These are phyloP conservation scores for Endomychus coccineus DNA, from an alignment of 2,888 invertebrate genomes.

Conservation along the genomic window DNA sequence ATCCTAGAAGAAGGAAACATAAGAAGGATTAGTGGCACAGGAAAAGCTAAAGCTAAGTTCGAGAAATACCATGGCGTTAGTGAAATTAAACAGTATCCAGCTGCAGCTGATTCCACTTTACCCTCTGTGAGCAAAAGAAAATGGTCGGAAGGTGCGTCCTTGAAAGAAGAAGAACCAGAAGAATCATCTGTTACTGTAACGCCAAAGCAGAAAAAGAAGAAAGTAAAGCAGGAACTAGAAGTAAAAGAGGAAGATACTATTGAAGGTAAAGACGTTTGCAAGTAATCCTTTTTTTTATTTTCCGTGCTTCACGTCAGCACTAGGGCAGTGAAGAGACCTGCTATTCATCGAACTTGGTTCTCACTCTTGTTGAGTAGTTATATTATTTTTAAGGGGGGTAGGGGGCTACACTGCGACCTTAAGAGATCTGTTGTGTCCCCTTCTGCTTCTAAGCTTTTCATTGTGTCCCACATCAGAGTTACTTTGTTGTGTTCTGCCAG, in stretches of 20 bases:
- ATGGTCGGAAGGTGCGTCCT: background rate
- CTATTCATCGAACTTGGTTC: too few relatives aligned
- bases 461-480: too few relatives aligned
- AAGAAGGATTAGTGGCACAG: conserved; percentile 77
- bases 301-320: too few relatives aligned
- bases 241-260: conserved; percentile 1
- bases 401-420: too few relatives aligned
- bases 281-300: conserved; percentile 1
- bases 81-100: conserved; percentile 73
- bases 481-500: too few relatives aligned
- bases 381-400: too few relatives aligned
- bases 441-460: too few relatives aligned
- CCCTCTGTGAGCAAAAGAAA: conserved; percentile 42
- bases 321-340: background rate
- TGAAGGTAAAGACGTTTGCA: background rate
- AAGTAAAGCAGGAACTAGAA: conserved; percentile 2
- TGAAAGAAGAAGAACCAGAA: conserved; percentile 2
- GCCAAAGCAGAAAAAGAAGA: conserved; percentile 5
- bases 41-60: conserved; percentile 81
- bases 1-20: conserved; percentile 81
- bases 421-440: too few relatives aligned
- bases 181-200: conserved; percentile 2
- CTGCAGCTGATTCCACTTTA: conserved; percentile 75
- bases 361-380: too few relatives aligned
- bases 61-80: conserved; percentile 89